Percentiles rank a stretch among this genome's conserved stretches.
These are phyloP conservation scores for Polietes domitor DNA, from an alignment of 2,888 invertebrate species.

Conservation along the genomic window DNA sequence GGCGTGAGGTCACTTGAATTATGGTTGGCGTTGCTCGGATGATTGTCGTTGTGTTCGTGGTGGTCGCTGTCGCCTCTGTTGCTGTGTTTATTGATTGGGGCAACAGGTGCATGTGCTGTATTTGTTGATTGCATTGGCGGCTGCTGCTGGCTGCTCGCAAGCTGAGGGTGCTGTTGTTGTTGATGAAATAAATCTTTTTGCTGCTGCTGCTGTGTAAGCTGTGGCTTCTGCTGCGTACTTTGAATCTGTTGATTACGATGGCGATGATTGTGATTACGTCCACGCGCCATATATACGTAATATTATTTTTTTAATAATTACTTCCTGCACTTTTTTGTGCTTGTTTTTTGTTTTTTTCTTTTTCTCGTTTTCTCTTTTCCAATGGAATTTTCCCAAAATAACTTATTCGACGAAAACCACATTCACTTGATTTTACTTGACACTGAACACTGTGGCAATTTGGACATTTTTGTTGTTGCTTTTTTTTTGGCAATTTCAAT, in stretches of 20 bases:
- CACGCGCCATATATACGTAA: constrained; percentile 80
- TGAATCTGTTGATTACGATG: constrained; percentile 72
- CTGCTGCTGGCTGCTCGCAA: constrained; percentile 52
- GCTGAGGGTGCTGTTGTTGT: constrained; percentile 64
- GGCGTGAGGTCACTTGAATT: constrained; percentile 51
- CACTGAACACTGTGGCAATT: constrained; percentile 12
- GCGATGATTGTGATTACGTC: constrained; percentile 79
- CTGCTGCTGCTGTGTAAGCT: constrained; percentile 57
- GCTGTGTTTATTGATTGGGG: constrained; percentile 60
- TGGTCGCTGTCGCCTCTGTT: constrained; percentile 40
- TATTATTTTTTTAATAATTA: constrained; percentile 76
- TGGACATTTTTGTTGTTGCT: constrained; percentile 26
- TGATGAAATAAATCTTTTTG: constrained; percentile 60
- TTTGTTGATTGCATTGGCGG: constrained; percentile 68
- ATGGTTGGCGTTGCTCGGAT: constrained; percentile 51
- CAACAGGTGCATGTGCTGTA: constrained; percentile 68
- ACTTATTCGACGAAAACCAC: constrained; percentile 30
- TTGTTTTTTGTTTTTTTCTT: constrained; percentile 14
- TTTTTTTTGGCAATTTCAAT: constrained; percentile 9
- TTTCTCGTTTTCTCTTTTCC: constrained; percentile 30
- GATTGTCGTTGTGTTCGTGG: constrained; percentile 45
- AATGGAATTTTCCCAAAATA: constrained; percentile 43
- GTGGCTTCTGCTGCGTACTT: constrained; percentile 59
- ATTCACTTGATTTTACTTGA: constrained; percentile 39
- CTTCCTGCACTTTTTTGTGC: constrained; percentile 36